Conservation (phyloP, 1,140 invertebrate species). For the Hylaeus anthracinus region DNA sequence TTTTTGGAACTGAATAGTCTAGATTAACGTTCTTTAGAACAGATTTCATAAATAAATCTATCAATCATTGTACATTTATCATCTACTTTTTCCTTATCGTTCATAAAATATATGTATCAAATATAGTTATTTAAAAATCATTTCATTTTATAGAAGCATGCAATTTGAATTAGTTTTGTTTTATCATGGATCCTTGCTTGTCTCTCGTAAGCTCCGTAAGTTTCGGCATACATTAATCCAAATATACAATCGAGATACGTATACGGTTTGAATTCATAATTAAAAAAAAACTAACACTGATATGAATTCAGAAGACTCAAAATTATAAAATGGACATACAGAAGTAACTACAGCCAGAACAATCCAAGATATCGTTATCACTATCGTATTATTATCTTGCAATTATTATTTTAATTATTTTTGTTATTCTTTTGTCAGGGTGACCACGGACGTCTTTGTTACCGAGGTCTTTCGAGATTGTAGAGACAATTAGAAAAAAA, state of each 20-base stretch:
- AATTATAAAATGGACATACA: conserved; percentile 48
- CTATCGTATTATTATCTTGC: conserved; percentile 42
- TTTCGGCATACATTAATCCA: not conserved
- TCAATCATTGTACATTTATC: not conserved
- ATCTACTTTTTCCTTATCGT: not conserved
- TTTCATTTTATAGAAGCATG: not conserved
- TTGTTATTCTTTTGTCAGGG: conserved; percentile 15
- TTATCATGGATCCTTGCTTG: conserved; percentile 4
- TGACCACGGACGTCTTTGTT: conserved; percentile 8
- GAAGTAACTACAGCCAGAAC: conserved; percentile 47
- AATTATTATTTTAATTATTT: conserved; percentile 37
- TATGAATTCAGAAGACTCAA: conserved; percentile 41
- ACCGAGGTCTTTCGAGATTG: not conserved
- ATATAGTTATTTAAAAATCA: conserved; percentile 11
- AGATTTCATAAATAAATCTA: not conserved
- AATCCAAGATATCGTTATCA: conserved; percentile 41
- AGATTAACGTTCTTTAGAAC: too few relatives aligned
- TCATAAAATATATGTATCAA: not conserved
- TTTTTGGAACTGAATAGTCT: not conserved
- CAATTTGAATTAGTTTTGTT: not conserved
- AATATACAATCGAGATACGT: conserved; percentile 14
- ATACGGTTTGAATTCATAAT: conserved; percentile 39
- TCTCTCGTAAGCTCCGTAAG: not conserved
- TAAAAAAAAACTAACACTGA: conserved; percentile 38
- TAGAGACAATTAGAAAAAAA: not conserved